Evolutionary conservation across 2,113 vertebrate genomes (phyloP).

Genomic region (Taxidea taxus): DNA sequence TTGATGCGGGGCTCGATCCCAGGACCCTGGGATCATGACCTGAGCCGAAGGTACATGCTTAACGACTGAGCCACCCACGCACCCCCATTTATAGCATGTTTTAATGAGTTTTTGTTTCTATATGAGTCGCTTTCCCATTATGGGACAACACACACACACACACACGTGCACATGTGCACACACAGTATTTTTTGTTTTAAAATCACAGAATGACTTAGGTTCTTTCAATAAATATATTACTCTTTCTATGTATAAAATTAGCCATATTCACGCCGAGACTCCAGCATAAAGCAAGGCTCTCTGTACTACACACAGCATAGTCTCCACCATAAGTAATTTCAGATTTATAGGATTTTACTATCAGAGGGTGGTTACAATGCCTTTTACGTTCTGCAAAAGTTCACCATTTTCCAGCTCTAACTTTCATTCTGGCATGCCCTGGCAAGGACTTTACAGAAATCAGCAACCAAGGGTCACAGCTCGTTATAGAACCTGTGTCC

Average conservation of each 20-base stretch:
- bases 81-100: background rate
- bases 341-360: background rate
- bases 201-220: background rate
- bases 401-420: background rate
- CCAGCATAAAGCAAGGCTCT: background rate
- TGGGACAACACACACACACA: background rate
- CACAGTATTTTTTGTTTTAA: background rate
- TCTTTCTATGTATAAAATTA: background rate
- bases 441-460: background rate
- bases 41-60: no score
- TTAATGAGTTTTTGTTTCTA: conserved; percentile 7
- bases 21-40: no score
- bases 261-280: background rate
- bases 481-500: background rate
- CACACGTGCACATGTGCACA: background rate
- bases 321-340: background rate
- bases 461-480: background rate
- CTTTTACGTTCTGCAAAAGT: background rate
- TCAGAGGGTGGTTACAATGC: background rate
- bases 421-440: background rate
- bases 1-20: no score
- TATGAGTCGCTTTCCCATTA: background rate
- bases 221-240: background rate
- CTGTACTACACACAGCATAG: background rate
- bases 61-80: no score